Evolutionary conservation across 2,797 vertebrate genomes (phyloP).

Genomic region (Ciconia nigra): DNA sequence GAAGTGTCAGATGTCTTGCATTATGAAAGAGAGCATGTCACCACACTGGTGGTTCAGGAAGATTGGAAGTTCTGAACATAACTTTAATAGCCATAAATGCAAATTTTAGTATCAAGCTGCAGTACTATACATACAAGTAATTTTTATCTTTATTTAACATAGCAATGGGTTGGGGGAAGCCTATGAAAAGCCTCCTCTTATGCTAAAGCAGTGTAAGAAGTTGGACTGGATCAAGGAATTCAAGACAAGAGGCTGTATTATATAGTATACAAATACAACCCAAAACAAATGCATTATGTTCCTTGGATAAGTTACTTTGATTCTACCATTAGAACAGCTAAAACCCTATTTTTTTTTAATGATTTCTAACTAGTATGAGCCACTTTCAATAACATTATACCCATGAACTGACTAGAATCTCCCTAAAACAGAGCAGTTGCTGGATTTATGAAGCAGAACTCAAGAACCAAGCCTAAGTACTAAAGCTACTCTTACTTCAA

Average conservation of each 20-base stretch:
- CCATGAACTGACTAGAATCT: not conserved
- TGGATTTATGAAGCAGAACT: not conserved
- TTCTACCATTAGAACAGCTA: not conserved
- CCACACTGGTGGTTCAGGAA: not conserved
- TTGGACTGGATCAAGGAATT: not conserved
- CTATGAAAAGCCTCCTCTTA: not conserved
- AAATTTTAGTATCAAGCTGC: not conserved
- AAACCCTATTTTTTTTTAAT: not conserved
- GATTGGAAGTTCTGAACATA: not conserved
- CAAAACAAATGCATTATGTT: not conserved
- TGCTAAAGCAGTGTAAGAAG: not conserved
- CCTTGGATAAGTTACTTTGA: not conserved
- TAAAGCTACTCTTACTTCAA: not conserved
- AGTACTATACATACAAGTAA: not conserved
- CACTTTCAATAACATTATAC: not conserved
- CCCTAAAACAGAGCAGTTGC: not conserved
- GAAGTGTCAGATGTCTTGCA: not conserved
- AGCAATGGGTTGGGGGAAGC: not conserved
- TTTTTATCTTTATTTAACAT: not conserved
- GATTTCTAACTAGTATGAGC: not conserved
- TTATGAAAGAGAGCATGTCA: fast-evolving
- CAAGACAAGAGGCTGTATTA: not conserved
- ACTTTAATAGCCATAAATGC: not conserved
- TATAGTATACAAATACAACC: not conserved
- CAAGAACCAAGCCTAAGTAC: not conserved